Conservation (phyloP, 2,113 vertebrate species). For the Pluvialis apricaria region DNA sequence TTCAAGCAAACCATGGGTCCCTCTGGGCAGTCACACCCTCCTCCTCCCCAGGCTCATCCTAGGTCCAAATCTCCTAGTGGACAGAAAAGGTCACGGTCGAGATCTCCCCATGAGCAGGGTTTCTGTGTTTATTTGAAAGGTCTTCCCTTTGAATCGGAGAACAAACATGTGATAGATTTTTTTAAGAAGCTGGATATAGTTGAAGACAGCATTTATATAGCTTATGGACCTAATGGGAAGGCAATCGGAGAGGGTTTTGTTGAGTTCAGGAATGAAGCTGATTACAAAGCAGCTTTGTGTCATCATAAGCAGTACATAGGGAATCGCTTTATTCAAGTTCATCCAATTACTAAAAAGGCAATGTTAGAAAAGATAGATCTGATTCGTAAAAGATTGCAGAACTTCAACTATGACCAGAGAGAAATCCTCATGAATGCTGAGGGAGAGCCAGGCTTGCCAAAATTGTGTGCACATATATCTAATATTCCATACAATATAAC, state of each 20-base stretch:
- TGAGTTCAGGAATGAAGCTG: conserved; percentile 91
- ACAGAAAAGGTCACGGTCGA: conserved; percentile 87
- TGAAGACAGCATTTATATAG: conserved; percentile 96
- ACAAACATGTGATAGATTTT: conserved; percentile 96
- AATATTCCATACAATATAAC: conserved; percentile 97
- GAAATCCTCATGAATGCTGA: conserved; percentile 79
- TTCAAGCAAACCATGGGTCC: conserved; percentile 61
- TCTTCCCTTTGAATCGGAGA: conserved; percentile 95
- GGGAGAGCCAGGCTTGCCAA: conserved; percentile 72
- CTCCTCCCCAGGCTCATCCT: conserved; percentile 71
- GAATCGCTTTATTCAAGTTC: conserved; percentile 95
- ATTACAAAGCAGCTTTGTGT: conserved; percentile 91
- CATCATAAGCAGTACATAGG: conserved; percentile 99
- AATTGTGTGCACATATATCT: conserved; percentile 91
- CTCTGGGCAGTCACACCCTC: conserved; percentile 77
- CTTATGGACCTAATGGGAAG: conserved; percentile 93
- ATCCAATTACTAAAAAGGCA: conserved; percentile 92
- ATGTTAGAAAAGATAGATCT: conserved; percentile 96
- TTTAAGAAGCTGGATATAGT: conserved; percentile 94
- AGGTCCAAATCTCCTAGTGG: conserved; percentile 79
- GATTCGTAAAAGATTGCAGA: conserved; percentile 90
- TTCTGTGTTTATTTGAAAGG: conserved; percentile 96
- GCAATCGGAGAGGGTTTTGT: conserved; percentile 97
- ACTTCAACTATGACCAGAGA: conserved; percentile 86
- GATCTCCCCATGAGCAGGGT: conserved; percentile 92